Conservation (phyloP, 2,113 vertebrate species). For the Mastomys natalensis region DNA sequence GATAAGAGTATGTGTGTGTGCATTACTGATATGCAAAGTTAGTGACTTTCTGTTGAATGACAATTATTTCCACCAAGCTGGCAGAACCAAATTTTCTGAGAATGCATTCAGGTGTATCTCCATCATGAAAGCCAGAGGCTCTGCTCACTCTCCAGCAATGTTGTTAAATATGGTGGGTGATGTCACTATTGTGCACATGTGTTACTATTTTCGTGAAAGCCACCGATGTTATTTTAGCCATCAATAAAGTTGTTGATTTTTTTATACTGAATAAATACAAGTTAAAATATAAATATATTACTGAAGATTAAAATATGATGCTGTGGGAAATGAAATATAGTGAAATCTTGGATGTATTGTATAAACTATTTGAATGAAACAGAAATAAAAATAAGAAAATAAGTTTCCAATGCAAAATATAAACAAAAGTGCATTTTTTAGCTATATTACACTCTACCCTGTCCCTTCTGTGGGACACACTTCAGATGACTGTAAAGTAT, state of each 20-base stretch:
- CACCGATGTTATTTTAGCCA: slow-evolving; percentile 79
- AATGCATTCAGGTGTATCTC: slow-evolving; percentile 77
- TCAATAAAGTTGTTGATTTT: slow-evolving; percentile 76
- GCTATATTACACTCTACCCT: neutral
- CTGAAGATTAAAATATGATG: slow-evolving; percentile 59
- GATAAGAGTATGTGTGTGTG: slow-evolving; percentile 74
- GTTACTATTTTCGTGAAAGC: slow-evolving; percentile 79
- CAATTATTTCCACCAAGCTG: slow-evolving; percentile 84
- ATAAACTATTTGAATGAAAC: neutral
- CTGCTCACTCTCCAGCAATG: slow-evolving; percentile 75
- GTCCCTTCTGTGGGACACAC: neutral
- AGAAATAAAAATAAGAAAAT: slow-evolving; percentile 47
- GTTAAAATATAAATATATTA: slow-evolving; percentile 68
- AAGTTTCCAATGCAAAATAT: neutral
- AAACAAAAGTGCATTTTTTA: neutral
- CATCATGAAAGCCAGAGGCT: slow-evolving; percentile 72
- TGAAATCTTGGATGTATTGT: neutral
- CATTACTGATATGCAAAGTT: slow-evolving; percentile 84
- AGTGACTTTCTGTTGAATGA: slow-evolving; percentile 78
- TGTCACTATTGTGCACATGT: slow-evolving; percentile 81
- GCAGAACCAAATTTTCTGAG: slow-evolving; percentile 83
- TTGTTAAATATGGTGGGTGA: slow-evolving; percentile 85
- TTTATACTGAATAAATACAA: slow-evolving; percentile 77
- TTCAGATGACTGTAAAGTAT: neutral
- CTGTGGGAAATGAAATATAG: neutral